phyloP scores from a whole-genome alignment of 2,113 vertebrate genomes.

The pig (Sus scrofa) region T2T-Sscrofa CM000827.6:106272501-106273000 shows the following conservation, averaged over 20 bases:
- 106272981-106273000: no score
- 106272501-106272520: not conserved
- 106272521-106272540: not conserved
- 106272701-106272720: fast-evolving
- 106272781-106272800: not conserved
- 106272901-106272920: not conserved
- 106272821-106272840: not conserved
- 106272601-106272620: not conserved
- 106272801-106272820: not conserved
- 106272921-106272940: no score
- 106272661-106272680: not conserved
- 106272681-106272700: not conserved
- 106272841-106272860: not conserved
- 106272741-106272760: no score
- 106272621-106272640: not conserved
- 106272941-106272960: no score
- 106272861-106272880: not conserved
- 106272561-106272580: fast-evolving
- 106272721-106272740: fast-evolving
- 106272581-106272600: not conserved
- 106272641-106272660: fast-evolving
- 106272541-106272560: fast-evolving
- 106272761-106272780: fast-evolving
- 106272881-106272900: not conserved
- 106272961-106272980: no score